These are phyloP conservation scores for Petaurus breviceps DNA, from an alignment of 2,113 vertebrate species.

Conservation along the genomic window DNA sequence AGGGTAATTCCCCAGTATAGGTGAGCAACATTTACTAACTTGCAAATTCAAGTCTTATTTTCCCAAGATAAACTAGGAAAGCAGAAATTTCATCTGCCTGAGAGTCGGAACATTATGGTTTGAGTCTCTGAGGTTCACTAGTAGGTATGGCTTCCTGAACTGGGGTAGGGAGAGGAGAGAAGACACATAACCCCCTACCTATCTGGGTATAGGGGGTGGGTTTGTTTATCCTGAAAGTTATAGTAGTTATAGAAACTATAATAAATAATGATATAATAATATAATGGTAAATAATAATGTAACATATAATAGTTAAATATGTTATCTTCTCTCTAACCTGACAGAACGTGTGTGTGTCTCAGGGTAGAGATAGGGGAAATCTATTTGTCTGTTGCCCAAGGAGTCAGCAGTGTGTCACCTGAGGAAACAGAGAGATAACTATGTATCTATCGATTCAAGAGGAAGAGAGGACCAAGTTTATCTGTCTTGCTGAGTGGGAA, in stretches of 20 bases:
- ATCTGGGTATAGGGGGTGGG: not conserved
- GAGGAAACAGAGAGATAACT: not conserved
- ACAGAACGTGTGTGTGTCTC: not conserved
- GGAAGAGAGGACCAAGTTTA: not conserved
- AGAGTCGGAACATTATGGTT: not conserved
- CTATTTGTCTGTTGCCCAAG: not conserved
- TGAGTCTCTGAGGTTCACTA: not conserved
- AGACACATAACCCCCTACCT: not conserved
- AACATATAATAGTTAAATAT: not conserved
- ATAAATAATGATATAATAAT: too few relatives aligned
- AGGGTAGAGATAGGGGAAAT: not conserved
- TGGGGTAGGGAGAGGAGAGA: not conserved
- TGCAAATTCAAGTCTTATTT: not conserved
- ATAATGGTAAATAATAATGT: too few relatives aligned
- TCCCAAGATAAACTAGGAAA: not conserved
- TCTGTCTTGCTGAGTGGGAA: not conserved
- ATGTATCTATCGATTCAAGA: not conserved
- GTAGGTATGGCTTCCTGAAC: not conserved
- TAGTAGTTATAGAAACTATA: not conserved
- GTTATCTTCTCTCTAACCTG: not conserved
- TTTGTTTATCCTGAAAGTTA: not conserved
- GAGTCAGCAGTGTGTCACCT: not conserved
- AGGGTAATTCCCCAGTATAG: not conserved
- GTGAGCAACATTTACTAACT: constrained; percentile 18
- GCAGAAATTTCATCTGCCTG: not conserved